These are phyloP conservation scores for Apodemia hepburni DNA, from an alignment of 2,888 invertebrate genomes.

Conservation along the genomic window DNA sequence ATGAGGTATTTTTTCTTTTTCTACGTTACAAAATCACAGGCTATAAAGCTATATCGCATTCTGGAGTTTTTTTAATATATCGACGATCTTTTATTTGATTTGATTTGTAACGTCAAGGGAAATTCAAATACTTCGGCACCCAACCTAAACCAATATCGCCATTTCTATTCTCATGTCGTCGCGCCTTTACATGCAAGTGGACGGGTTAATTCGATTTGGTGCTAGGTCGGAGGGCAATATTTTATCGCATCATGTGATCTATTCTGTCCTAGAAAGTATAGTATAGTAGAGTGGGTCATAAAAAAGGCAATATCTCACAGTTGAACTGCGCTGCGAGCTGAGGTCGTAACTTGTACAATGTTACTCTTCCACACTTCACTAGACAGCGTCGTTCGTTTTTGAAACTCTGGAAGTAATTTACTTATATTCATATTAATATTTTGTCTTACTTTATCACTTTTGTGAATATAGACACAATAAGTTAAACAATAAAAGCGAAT, in stretches of 20 bases:
- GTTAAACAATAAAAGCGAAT: conserved; percentile 9
- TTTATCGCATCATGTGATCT: conserved; percentile 80
- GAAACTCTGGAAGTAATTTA: conserved; percentile 13
- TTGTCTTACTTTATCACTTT: conserved; percentile 22
- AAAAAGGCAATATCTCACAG: conserved; percentile 80
- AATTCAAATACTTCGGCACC: conserved; percentile 45
- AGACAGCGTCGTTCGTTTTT: conserved; percentile 42
- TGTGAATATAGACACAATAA: conserved; percentile 13
- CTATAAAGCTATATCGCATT: too few relatives aligned
- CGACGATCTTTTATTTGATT: conserved; percentile 32
- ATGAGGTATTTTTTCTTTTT: too few relatives aligned
- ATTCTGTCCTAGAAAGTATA: conserved; percentile 73
- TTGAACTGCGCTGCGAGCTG: conserved; percentile 70
- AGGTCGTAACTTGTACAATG: conserved; percentile 78
- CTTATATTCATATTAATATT: conserved; percentile 13
- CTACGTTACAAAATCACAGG: too few relatives aligned
- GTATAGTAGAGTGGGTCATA: conserved; percentile 76
- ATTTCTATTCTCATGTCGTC: conserved; percentile 71
- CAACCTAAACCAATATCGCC: conserved; percentile 65
- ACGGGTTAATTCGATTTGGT: conserved; percentile 79
- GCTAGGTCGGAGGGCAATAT: conserved; percentile 72
- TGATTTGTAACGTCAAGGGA: conserved; percentile 50
- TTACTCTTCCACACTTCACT: conserved; percentile 64
- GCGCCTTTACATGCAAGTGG: conserved; percentile 75
- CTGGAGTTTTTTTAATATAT: conserved; percentile 20